Conservation (phyloP, 2,888 invertebrate species). For the Eupithecia abbreviata region DNA sequence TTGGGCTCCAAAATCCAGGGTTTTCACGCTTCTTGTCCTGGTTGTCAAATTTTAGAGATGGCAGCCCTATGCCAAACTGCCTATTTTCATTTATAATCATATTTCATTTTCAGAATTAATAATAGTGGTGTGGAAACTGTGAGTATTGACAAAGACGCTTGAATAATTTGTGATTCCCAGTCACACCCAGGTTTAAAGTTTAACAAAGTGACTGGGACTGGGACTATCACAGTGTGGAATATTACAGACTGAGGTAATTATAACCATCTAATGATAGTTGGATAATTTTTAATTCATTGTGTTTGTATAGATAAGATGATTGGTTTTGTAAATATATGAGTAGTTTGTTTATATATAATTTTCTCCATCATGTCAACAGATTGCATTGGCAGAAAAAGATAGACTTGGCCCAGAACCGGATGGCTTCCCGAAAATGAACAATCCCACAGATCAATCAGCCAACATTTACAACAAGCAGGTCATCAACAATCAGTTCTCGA, state of each 20-base stretch:
- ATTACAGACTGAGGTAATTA: conserved; percentile 63
- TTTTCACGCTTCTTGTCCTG: no score
- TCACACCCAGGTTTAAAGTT: conserved; percentile 62
- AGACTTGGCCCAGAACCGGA: conserved; percentile 62
- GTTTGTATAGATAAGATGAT: background rate
- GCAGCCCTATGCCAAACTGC: background rate
- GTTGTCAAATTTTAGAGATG: no score
- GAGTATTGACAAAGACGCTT: conserved; percentile 48
- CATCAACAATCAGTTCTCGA: conserved; percentile 52
- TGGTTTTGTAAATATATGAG: background rate
- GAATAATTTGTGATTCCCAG: conserved; percentile 67
- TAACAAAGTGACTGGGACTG: conserved; percentile 68
- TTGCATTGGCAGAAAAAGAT: conserved; percentile 43
- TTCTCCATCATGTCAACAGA: conserved; percentile 49
- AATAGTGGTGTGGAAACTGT: background rate
- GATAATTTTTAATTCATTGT: background rate
- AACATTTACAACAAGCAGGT: conserved; percentile 50
- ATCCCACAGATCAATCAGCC: background rate
- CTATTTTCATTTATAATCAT: background rate
- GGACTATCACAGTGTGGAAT: conserved; percentile 68
- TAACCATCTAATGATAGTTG: background rate
- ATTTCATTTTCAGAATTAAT: conserved; percentile 30
- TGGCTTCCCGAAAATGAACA: conserved; percentile 53
- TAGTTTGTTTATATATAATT: background rate
- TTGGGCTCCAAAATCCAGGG: no score